A percentile compares a stretch with the other conserved stretches of the same genome.
These are phyloP conservation scores for Eriosoma lanigerum DNA, from an alignment of 1,140 invertebrate species.

Conservation along the genomic window DNA sequence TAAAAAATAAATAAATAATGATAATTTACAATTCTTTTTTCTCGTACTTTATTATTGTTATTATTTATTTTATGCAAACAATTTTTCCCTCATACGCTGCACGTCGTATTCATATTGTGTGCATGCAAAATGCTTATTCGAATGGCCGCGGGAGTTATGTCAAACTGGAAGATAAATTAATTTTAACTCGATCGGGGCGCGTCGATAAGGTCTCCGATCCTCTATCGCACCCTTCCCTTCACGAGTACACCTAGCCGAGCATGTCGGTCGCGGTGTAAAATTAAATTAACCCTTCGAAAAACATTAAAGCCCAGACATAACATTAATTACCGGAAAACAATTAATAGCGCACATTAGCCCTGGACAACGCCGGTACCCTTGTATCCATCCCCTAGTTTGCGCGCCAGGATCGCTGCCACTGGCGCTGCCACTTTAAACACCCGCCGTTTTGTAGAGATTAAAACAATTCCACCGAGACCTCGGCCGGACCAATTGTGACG, in stretches of 20 bases:
- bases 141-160: conserved; percentile 3
- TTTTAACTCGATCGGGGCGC: conserved; percentile 36
- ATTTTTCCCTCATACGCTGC: too few species aligned
- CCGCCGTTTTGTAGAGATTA: conserved; percentile 49
- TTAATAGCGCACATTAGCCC: conserved; percentile 47
- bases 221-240: neutral
- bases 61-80: neutral
- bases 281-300: conserved; percentile 50
- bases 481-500: too few species aligned
- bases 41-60: neutral
- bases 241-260: neutral
- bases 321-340: conserved; percentile 52
- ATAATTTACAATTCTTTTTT: conserved; percentile 12
- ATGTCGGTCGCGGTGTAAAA: conserved; percentile 31
- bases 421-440: neutral
- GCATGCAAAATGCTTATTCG: conserved; percentile 10
- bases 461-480: conserved; percentile 37
- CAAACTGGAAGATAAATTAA: conserved; percentile 47
- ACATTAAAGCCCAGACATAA: conserved; percentile 46
- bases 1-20: neutral
- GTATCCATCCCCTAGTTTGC: neutral
- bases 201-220: conserved; percentile 40
- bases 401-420: too few species aligned
- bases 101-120: neutral
- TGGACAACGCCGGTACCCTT: neutral